Conservation (phyloP, 1,140 invertebrate genomes). For the Camponotus pennsylvanicus region DNA sequence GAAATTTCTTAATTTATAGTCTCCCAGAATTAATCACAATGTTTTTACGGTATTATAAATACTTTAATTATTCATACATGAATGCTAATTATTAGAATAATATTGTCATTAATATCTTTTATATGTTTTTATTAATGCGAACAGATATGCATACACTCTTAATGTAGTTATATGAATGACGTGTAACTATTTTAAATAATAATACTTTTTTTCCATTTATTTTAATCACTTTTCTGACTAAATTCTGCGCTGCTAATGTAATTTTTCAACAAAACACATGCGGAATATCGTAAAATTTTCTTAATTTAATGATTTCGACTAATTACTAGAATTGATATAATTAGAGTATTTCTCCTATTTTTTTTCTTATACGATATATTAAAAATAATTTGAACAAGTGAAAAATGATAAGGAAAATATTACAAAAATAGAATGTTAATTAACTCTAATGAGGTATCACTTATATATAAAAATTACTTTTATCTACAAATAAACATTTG, state of each 20-base stretch:
- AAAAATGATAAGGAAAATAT: neutral
- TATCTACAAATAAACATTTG: neutral
- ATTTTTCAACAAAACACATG: neutral
- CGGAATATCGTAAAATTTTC: no score
- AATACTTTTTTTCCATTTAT: neutral
- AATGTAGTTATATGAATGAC: neutral
- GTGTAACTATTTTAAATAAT: neutral
- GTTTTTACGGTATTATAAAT: neutral
- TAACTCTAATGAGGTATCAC: neutral
- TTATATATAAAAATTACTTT: neutral
- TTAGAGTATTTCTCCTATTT: neutral
- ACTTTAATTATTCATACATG: no score
- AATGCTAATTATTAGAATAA: no score
- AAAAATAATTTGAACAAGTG: neutral
- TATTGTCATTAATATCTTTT: neutral
- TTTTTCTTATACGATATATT: neutral
- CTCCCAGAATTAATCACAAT: neutral
- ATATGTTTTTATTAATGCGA: conserved; percentile 16
- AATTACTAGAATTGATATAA: neutral
- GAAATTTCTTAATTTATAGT: neutral
- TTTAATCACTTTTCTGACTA: neutral
- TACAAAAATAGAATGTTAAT: neutral
- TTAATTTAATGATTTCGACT: neutral
- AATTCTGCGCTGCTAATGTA: neutral
- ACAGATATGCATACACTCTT: neutral